Conservation (phyloP, 2,888 invertebrate species). For the Cryptosula pallasiana region DNA sequence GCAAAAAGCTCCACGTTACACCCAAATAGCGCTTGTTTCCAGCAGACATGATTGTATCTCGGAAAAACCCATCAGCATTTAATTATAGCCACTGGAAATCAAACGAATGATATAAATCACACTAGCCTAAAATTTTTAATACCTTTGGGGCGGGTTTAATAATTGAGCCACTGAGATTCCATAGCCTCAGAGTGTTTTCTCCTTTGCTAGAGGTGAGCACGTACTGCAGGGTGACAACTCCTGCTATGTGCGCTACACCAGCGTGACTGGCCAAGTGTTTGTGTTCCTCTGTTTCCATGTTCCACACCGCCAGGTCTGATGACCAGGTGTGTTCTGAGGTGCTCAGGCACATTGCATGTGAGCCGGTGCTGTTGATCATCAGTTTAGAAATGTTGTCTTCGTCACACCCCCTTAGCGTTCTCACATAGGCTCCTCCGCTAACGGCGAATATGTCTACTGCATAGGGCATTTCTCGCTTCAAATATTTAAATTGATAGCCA, state of each 20-base stretch:
- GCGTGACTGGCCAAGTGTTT: conserved; percentile 48
- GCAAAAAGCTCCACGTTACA: no score
- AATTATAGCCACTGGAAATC: no score
- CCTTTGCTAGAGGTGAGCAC: conserved; percentile 41
- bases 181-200: conserved; percentile 41
- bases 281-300: conserved; percentile 51
- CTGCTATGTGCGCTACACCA: conserved; percentile 37
- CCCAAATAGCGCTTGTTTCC: no score
- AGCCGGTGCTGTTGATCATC: conserved; percentile 40
- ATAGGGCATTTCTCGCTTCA: conserved; percentile 42
- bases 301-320: conserved; percentile 48
- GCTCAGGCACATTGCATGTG: conserved; percentile 44
- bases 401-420: conserved; percentile 45
- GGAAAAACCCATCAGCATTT: no score
- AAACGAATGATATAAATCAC: not conserved
- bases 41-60: no score
- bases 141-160: conserved; percentile 40
- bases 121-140: not conserved
- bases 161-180: conserved; percentile 44
- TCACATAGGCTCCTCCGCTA: conserved; percentile 38
- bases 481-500: conserved; percentile 42
- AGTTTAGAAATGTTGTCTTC: conserved; percentile 39
- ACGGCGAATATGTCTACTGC: conserved; percentile 45
- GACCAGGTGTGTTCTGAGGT: conserved; percentile 37
- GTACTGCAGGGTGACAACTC: conserved; percentile 42